Evolutionary conservation across 2,888 invertebrate genomes (phyloP).

Genomic region (Coleophora flavipennella): DNA sequence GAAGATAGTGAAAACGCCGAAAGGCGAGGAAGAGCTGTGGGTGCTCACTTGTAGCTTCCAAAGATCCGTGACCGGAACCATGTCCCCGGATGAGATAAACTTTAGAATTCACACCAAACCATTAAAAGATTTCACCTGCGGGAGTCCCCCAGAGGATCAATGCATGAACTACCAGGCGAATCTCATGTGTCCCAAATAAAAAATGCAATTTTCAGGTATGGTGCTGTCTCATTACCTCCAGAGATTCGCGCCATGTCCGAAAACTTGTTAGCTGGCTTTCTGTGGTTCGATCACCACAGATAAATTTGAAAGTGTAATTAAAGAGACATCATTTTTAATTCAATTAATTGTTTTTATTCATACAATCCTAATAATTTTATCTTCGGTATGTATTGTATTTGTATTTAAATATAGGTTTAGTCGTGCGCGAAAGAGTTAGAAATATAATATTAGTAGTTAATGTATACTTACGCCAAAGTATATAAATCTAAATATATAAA

Average conservation of each 20-base stretch:
- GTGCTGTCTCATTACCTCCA: constrained; percentile 49
- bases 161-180: constrained; percentile 44
- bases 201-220: constrained; percentile 42
- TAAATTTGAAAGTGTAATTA: background rate
- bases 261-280: constrained; percentile 31
- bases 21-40: constrained; percentile 77
- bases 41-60: constrained; percentile 79
- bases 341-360: background rate
- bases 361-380: too few relatives aligned
- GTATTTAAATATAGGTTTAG: too few relatives aligned
- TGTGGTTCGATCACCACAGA: constrained; percentile 33
- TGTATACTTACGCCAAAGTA: too few relatives aligned
- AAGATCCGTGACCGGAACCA: constrained; percentile 74
- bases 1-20: constrained; percentile 74
- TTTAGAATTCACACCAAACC: constrained; percentile 78
- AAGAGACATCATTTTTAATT: constrained; percentile 1
- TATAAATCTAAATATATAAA: too few relatives aligned
- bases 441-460: too few relatives aligned
- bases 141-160: constrained; percentile 37
- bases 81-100: constrained; percentile 73
- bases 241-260: constrained; percentile 43
- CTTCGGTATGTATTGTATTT: too few relatives aligned
- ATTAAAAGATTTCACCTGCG: constrained; percentile 71
- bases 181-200: constrained; percentile 21
- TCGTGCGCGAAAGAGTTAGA: too few relatives aligned